Conservation (phyloP, 1,140 invertebrate genomes). For the Coelopa frigida region DNA sequence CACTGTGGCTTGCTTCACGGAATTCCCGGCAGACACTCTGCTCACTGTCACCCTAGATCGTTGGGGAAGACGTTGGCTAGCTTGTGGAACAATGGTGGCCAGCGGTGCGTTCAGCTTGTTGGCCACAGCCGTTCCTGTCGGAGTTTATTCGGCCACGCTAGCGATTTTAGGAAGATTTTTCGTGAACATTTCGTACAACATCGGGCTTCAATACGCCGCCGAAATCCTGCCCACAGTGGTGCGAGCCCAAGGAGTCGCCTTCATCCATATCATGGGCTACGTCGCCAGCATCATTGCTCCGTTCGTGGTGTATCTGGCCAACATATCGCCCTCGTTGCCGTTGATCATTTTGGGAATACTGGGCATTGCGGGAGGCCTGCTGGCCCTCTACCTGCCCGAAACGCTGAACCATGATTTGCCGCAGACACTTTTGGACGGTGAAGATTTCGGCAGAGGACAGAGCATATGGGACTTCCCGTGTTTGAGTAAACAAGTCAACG, state of each 20-base stretch:
- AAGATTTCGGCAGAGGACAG: conserved; percentile 72
- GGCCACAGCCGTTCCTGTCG: conserved; percentile 57
- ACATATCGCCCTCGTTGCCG: conserved; percentile 60
- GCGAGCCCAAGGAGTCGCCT: conserved; percentile 70
- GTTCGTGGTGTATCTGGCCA: conserved; percentile 71
- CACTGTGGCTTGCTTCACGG: conserved; percentile 70
- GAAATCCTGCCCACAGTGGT: conserved; percentile 81
- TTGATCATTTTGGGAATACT: conserved; percentile 66
- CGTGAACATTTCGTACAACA: conserved; percentile 83
- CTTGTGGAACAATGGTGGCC: conserved; percentile 67
- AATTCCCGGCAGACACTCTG: conserved; percentile 68
- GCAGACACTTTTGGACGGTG: conserved; percentile 74
- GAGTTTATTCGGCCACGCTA: conserved; percentile 56
- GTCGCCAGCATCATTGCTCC: conserved; percentile 73
- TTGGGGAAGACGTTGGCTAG: conserved; percentile 77
- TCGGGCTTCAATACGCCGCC: conserved; percentile 80
- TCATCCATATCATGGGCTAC: conserved; percentile 81
- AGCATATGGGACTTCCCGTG: conserved; percentile 73
- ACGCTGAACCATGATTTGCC: conserved; percentile 75
- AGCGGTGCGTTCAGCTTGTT: conserved; percentile 74
- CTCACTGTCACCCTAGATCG: conserved; percentile 69
- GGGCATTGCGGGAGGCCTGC: conserved; percentile 62
- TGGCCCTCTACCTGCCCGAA: conserved; percentile 73
- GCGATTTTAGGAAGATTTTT: conserved; percentile 75
- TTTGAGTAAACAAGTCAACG: conserved; percentile 36